Base-by-base conservation (phyloP, 2,888 invertebrate genomes). In the Heterodera filipjevi region DNA sequence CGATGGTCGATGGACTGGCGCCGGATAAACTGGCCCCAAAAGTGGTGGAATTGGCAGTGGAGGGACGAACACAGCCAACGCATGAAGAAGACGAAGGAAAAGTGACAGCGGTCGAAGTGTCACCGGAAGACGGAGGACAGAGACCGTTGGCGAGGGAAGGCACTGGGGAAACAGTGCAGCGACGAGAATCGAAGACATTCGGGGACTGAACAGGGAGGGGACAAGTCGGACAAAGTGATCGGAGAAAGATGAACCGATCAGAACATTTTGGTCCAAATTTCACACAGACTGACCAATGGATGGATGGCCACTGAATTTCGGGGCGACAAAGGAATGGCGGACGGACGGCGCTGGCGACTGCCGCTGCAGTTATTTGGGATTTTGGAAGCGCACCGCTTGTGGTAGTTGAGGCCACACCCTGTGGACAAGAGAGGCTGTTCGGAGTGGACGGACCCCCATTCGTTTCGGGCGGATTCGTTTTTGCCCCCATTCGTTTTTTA, bases 381-480 rank as follows among this genome's bases (percentile, higher is more conserved):
- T 91, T 96, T 97, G 83, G 96, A 95, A 71, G 92, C 92, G 89
- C 92, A 99, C 74, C 98, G 93, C 90, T 99, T 99, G 92, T 99
- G 99, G 92, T 95, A 99, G 92, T 97, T 98, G 89, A 95, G 93
- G 22, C 96, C 95, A 92, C 98, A 99, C 85, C 96, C 97, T 96
- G 91, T 32, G 90, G 27, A n/a, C 12, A 8, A 59, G 6, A n/a
- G n/a, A 59, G n/a, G 6, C n/a, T n/a, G n/a, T n/a, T n/a, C n/a
- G n/a, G n/a, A n/a, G n/a, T n/a, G n/a, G n/a, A n/a, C n/a, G n/a
- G n/a, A n/a, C n/a, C n/a, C n/a, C n/a, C n/a, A n/a, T n/a, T n/a
- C n/a, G n/a, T n/a, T n/a, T n/a, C n/a, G n/a, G n/a, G n/a, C n/a
- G n/a, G n/a, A n/a, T n/a, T n/a, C n/a, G n/a, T n/a, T n/a, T n/a